phyloP scores from a whole-genome alignment of 2,888 invertebrate species.

The Andrena trimmerana region DNA sequence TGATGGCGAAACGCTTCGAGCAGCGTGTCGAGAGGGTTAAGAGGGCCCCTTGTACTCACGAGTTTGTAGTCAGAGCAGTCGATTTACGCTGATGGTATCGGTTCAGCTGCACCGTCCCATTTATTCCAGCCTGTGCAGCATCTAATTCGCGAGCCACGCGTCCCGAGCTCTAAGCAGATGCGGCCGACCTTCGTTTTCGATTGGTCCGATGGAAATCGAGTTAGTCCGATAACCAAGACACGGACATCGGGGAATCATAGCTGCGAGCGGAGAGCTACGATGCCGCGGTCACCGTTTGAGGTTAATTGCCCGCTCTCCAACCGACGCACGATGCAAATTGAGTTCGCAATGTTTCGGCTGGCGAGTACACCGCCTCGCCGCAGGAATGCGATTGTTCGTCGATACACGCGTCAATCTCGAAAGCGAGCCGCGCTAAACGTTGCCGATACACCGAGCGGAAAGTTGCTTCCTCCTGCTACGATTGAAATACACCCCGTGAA shows the following conservation, averaged over 20 bases:
- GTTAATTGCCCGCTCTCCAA: constrained; percentile 63
- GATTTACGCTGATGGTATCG: no score
- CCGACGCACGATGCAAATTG: constrained; percentile 47
- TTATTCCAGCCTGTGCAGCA: no score
- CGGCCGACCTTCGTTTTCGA: background rate
- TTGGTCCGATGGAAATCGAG: constrained; percentile 41
- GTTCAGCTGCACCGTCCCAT: no score
- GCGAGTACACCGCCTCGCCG: constrained; percentile 10
- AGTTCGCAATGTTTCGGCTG: constrained; percentile 36
- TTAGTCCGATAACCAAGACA: constrained; percentile 43
- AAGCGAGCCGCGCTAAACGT: background rate
- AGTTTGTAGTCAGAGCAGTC: no score
- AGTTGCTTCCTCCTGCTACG: background rate
- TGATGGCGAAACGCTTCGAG: background rate
- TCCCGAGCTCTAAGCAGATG: background rate
- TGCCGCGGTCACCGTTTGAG: constrained; percentile 39
- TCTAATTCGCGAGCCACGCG: no score
- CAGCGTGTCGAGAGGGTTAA: no score
- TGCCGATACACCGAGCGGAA: background rate
- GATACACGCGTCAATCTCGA: constrained; percentile 27
- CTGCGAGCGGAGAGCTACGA: constrained; percentile 28
- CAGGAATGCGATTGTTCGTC: constrained; percentile 26
- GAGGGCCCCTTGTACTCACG: no score
- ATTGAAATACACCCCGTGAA: background rate
- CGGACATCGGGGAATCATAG: constrained; percentile 23